A percentile compares a stretch with the other conserved stretches of the same genome.
Evolutionary conservation across 2,113 vertebrate genomes (phyloP).

Genomic region (Egretta garzetta): DNA sequence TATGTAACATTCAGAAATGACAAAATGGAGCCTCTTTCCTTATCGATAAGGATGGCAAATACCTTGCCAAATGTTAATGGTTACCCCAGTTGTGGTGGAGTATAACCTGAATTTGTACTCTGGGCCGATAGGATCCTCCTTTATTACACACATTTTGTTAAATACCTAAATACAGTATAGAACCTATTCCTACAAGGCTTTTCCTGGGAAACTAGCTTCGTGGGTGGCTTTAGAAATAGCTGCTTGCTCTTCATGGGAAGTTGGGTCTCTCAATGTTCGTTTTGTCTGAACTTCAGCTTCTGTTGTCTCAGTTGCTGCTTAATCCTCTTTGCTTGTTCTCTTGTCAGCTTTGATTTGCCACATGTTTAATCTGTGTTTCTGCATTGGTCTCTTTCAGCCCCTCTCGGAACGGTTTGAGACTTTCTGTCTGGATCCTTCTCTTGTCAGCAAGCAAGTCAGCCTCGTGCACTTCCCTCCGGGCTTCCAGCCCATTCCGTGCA

Average conservation of each 20-base stretch:
- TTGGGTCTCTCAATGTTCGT: not conserved
- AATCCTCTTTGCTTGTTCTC: not conserved
- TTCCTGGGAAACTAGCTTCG: not conserved
- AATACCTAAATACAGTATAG: not conserved
- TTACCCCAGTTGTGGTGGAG: not conserved
- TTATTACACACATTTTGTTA: not conserved
- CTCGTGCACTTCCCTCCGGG: constrained; percentile 95
- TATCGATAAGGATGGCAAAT: not conserved
- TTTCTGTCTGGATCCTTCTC: constrained; percentile 89
- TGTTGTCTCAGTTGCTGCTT: not conserved
- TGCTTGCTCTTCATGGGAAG: constrained; percentile 29
- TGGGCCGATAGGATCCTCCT: not conserved
- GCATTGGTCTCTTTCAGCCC: constrained; percentile 76
- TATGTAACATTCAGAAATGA: constrained; percentile 26
- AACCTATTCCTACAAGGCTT: not conserved
- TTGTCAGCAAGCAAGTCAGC: constrained; percentile 93
- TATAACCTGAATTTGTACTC: not conserved
- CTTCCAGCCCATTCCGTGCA: constrained; percentile 96
- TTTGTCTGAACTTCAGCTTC: not conserved
- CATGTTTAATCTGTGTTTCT: not conserved
- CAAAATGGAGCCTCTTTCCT: constrained; percentile 51
- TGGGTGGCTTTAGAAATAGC: constrained; percentile 12
- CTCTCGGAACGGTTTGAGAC: constrained; percentile 90
- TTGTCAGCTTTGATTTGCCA: not conserved
- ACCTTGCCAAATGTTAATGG: not conserved